Base-by-base conservation (phyloP, 2,888 invertebrate species). In the Heterodera filipjevi region DNA sequence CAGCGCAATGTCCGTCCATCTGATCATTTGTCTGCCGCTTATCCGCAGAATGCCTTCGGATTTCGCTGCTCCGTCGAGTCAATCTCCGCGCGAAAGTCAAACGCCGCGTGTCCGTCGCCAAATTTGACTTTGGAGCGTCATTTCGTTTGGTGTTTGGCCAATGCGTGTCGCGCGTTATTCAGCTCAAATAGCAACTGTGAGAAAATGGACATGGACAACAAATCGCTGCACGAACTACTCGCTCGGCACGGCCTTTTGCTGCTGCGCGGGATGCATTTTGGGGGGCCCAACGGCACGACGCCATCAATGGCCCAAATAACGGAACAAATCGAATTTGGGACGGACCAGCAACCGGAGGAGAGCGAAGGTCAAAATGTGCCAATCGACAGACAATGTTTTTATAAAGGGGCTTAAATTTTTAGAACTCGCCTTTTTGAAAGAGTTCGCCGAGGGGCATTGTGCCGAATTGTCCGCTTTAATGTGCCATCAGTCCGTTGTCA, bases 41-140 rank as follows among this genome's bases (percentile, higher is more conserved):
- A 59, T 27, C 22, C 59, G 5, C n/a, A 71, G 44, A 71, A 71
- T 44, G 71, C 44, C 82, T 88, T 85, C 74, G 88, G 88, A 1
- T 88, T 82, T 73, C 85, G 86, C 44, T 86, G 87, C 27, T 85
- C 87, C 0, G 84, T 89, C 0, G 84, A 85, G 22, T 87, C 87
- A 0, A 73, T 79, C 35, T 71, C 76, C 32, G 49, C 66, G n/a
- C 46, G 53, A 2, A 39, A 64, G n/a, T 22, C 49, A 22, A 33
- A 12, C 2, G 27, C 33, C 12, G 77, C 27, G 66, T 49, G 44
- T 12, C 77, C n/a, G n/a, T n/a, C 66, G n/a, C 53, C 59, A n/a
- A 79, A 80, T 53, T 33, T 66, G 66, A 77, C 84, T n/a, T 72
- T 89, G 53, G 88, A 87, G 78, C 85, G 87, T 35, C 87, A 88